Evolutionary conservation across 2,888 invertebrate species (phyloP).

Genomic region (Caenorhabditis becei): DNA sequence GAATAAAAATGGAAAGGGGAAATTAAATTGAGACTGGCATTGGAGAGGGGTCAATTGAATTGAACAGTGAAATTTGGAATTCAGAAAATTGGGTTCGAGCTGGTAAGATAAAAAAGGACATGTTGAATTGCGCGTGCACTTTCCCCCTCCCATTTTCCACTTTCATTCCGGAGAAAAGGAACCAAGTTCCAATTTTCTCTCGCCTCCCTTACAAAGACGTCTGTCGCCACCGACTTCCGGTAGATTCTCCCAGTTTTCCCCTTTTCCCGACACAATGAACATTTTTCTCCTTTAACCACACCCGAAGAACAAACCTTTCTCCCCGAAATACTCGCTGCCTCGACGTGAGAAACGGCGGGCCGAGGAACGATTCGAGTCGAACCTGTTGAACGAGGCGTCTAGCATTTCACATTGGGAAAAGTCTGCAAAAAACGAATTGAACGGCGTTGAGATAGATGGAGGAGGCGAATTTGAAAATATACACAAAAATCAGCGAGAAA

Average conservation of each 20-base stretch:
- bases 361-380: conserved; percentile 66
- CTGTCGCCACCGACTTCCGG: conserved; percentile 43
- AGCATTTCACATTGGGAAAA: conserved; percentile 58
- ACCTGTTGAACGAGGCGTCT: conserved; percentile 65
- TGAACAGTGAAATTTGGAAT: too few species aligned
- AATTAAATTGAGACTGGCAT: too few species aligned
- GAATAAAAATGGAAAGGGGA: not conserved
- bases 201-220: conserved; percentile 19
- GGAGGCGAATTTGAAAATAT: too few species aligned
- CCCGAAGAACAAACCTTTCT: conserved; percentile 57
- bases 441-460: too few species aligned
- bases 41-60: too few species aligned
- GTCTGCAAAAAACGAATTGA: not conserved
- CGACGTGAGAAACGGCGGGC: conserved; percentile 59
- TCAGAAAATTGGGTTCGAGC: too few species aligned
- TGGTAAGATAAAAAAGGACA: not conserved
- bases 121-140: too few species aligned
- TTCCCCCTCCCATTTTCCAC: not conserved
- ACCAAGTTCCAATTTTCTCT: conserved; percentile 32
- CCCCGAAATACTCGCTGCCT: conserved; percentile 67
- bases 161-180: conserved; percentile 6
- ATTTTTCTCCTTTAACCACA: not conserved
- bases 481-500: conserved; percentile 10
- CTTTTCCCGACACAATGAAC: conserved; percentile 4
- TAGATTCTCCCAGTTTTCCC: conserved; percentile 4